A percentile compares a stretch with the other conserved stretches of the same genome.
Evolutionary conservation across 64 coral and sea anemone species (phyloP).

Genomic region (Actinia equina): DNA sequence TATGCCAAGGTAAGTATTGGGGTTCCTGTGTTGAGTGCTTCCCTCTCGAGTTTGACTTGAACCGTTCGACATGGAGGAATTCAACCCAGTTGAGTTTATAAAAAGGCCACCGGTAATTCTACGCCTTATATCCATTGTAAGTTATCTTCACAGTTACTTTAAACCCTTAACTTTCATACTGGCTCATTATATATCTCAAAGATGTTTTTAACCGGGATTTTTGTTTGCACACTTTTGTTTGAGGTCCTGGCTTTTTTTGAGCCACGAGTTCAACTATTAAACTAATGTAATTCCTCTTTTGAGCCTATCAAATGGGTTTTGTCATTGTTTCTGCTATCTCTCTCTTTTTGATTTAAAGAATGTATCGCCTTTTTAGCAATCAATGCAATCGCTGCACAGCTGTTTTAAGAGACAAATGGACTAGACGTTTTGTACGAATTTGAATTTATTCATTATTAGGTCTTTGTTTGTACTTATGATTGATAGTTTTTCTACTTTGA

Average conservation of each 20-base stretch:
- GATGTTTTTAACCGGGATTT: neutral
- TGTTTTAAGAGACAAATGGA: neutral
- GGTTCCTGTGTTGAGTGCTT: neutral
- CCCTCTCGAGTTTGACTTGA: neutral
- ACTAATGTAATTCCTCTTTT: neutral
- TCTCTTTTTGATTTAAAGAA: neutral
- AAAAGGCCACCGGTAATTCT: constrained; percentile 27
- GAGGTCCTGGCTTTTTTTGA: neutral
- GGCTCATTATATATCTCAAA: neutral
- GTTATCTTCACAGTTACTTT: neutral
- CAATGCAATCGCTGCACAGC: neutral
- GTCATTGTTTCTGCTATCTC: neutral
- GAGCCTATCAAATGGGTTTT: neutral
- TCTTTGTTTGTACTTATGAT: neutral
- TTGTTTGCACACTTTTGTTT: neutral
- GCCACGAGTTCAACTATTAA: neutral
- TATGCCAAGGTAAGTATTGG: neutral
- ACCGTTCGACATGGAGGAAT: neutral
- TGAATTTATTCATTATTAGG: neutral
- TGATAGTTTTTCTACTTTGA: neutral
- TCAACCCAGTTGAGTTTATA: constrained; percentile 16
- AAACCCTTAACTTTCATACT: neutral
- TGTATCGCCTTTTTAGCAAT: neutral
- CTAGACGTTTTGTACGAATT: neutral
- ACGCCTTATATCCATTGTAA: constrained; percentile 47